phyloP scores from a whole-genome alignment of 30 jellyfish, hydroid and myxozoan species.

The Hydractinia symbiolongicarpus region DNA sequence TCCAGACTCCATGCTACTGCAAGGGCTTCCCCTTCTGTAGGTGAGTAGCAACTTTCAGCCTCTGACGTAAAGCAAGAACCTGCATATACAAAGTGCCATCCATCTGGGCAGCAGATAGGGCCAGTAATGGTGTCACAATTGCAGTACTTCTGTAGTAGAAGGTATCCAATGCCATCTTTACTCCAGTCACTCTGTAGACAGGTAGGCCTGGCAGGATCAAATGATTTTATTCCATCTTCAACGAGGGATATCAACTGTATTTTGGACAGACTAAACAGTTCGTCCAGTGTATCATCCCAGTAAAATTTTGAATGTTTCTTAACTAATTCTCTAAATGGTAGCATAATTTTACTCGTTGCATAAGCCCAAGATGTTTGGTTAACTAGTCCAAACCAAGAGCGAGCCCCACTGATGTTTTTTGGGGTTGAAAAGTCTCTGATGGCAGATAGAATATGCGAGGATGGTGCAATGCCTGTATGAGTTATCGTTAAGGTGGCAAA shows the following conservation, averaged over 20 bases:
- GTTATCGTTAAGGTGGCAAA: too few species aligned
- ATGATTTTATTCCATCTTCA: background rate
- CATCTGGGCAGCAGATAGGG: background rate
- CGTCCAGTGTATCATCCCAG: background rate
- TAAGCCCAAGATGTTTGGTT: constrained; percentile 12
- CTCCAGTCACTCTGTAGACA: constrained; percentile 27
- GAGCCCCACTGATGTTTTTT: too few species aligned
- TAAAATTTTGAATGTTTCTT: background rate
- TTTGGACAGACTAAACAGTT: background rate
- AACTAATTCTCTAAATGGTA: background rate
- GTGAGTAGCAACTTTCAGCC: background rate
- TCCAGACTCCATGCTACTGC: background rate
- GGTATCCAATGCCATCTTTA: background rate
- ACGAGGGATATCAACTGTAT: background rate
- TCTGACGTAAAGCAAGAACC: background rate
- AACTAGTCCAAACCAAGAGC: constrained; percentile 22
- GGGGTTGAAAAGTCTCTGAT: too few species aligned
- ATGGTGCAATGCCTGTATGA: too few species aligned
- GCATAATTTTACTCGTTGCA: background rate
- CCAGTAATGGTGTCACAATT: background rate
- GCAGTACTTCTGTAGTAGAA: background rate
- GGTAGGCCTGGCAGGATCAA: background rate
- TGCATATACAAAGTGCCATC: background rate
- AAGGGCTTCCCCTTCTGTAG: constrained; percentile 1
- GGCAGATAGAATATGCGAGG: too few species aligned